Percentiles rank a stretch among this genome's conserved stretches.
Conservation (phyloP, 1,140 invertebrate species). For the Bombus impatiens region DNA sequence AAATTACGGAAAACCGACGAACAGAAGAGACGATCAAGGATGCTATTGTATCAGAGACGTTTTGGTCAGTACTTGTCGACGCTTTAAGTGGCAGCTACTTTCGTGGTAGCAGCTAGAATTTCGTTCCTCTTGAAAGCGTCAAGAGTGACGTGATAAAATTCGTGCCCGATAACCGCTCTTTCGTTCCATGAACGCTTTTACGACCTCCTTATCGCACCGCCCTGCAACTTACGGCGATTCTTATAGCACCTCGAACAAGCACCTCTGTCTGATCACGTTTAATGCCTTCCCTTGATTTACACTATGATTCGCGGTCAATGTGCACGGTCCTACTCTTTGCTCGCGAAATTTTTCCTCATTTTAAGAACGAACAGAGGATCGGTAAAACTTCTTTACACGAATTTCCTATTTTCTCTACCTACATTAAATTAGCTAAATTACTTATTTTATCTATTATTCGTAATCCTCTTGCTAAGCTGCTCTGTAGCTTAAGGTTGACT, state of each 20-base stretch:
- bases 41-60: neutral
- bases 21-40: neutral
- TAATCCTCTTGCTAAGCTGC: too few species aligned
- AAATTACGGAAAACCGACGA: neutral
- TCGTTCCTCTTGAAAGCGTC: conserved; percentile 1
- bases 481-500: too few species aligned
- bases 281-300: conserved; percentile 3
- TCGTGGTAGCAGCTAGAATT: neutral
- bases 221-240: conserved; percentile 28
- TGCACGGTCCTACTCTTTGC: neutral
- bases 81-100: conserved; percentile 6
- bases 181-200: conserved; percentile 28
- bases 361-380: neutral
- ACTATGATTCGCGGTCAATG: neutral
- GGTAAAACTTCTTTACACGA: too few species aligned
- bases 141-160: conserved; percentile 36
- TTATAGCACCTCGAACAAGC: conserved; percentile 13
- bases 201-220: conserved; percentile 21
- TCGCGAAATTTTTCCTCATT: neutral
- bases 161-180: neutral
- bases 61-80: neutral
- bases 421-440: too few species aligned
- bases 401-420: too few species aligned
- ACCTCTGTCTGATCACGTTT: conserved; percentile 16
- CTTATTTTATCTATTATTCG: too few species aligned